A percentile compares a stretch with the other conserved stretches of the same genome.
Evolutionary conservation across 2,113 vertebrate genomes (phyloP).

Genomic region (Scalopus aquaticus): DNA sequence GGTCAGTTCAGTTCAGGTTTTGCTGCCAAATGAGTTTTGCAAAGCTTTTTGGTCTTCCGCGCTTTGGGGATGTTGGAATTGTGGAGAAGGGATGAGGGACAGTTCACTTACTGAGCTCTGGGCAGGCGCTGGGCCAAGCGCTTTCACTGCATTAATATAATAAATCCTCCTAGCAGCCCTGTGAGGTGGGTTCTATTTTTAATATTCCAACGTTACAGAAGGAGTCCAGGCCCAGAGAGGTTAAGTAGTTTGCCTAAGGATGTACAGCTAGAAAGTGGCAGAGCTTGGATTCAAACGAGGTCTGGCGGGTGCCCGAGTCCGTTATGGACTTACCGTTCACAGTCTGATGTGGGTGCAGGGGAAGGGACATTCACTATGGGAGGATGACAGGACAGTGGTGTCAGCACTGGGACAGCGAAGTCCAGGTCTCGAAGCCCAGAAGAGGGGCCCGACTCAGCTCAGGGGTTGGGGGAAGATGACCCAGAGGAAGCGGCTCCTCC

Average conservation of each 20-base stretch:
- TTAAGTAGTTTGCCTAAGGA: neutral
- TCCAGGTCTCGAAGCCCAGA: neutral
- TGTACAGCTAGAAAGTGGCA: neutral
- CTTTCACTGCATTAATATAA: neutral
- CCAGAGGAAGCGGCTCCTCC: neutral
- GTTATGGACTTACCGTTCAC: neutral
- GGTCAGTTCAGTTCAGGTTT: neutral
- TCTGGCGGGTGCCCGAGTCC: neutral
- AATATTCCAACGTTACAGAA: neutral
- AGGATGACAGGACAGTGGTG: fast-evolving
- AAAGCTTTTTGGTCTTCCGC: neutral
- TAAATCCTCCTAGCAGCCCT: neutral
- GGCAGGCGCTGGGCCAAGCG: neutral
- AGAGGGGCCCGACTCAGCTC: neutral
- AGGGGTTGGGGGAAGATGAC: neutral
- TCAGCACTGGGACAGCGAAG: too few relatives aligned
- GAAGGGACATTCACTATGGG: neutral
- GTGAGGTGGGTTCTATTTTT: neutral
- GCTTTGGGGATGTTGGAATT: neutral
- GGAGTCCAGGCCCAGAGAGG: conserved; percentile 29
- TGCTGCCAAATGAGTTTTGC: conserved; percentile 12
- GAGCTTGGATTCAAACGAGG: neutral
- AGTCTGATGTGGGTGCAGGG: neutral
- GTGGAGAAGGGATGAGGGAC: neutral
- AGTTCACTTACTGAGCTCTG: neutral